phyloP scores from a whole-genome alignment of 2,888 invertebrate species.

The Cheiracanthium punctorium region DNA sequence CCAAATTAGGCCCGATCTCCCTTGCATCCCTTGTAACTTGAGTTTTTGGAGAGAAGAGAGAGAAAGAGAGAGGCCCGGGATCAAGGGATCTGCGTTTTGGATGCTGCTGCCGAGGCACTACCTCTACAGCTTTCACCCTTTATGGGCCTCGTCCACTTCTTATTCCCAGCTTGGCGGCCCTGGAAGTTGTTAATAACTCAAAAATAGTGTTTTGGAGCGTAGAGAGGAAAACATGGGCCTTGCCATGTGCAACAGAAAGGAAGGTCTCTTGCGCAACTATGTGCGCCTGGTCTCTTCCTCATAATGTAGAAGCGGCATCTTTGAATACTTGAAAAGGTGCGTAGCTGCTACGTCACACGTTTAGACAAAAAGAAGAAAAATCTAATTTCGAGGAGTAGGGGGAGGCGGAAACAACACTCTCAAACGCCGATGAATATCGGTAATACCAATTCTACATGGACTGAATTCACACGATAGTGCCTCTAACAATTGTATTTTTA shows the following conservation, averaged over 20 bases:
- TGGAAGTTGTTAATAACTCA: conserved; percentile 63
- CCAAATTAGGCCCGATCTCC: conserved; percentile 54
- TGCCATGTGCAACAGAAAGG: conserved; percentile 26
- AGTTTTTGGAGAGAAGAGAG: conserved; percentile 60
- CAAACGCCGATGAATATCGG: no score
- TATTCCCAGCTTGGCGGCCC: conserved; percentile 31
- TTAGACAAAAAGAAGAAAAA: no score
- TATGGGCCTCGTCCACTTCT: conserved; percentile 60
- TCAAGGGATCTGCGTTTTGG: conserved; percentile 22
- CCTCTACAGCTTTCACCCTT: conserved; percentile 64
- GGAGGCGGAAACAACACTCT: no score
- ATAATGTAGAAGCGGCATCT: background rate
- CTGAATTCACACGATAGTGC: no score
- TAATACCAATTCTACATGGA: no score
- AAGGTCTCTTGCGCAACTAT: conserved; percentile 38
- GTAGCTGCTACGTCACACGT: background rate
- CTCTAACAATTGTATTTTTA: no score
- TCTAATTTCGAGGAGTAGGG: no score
- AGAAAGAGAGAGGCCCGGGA: conserved; percentile 51
- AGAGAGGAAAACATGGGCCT: conserved; percentile 18
- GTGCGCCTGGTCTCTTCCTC: conserved; percentile 20
- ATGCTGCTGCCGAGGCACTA: conserved; percentile 38
- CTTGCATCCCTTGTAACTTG: conserved; percentile 60
- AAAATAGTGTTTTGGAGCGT: conserved; percentile 43
- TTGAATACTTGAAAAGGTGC: background rate